A percentile compares a stretch with the other conserved stretches of the same genome.
Conservation (phyloP, 2,888 invertebrate species). For the Crematogaster levior region DNA sequence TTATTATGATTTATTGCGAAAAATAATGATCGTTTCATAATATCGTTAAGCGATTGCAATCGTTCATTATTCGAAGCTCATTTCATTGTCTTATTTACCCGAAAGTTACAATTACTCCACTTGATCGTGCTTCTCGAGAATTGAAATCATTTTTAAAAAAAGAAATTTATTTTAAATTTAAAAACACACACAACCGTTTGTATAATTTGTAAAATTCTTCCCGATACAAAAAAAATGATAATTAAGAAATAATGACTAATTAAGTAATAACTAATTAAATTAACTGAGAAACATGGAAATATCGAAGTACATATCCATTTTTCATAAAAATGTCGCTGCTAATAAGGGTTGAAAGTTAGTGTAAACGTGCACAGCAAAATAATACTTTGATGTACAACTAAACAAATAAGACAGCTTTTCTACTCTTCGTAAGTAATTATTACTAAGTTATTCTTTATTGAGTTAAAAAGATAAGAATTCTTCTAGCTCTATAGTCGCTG, state of each 20-base stretch:
- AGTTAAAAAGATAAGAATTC: background rate
- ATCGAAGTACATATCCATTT: slow-evolving; percentile 13
- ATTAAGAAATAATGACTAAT: background rate
- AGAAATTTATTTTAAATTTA: background rate
- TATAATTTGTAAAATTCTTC: slow-evolving; percentile 9
- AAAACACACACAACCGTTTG: background rate
- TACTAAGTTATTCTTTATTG: slow-evolving; percentile 8
- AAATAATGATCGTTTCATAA: background rate
- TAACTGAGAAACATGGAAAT: background rate
- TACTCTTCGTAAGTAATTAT: slow-evolving; percentile 25
- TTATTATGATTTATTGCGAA: background rate
- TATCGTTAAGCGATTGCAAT: background rate
- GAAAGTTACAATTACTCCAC: slow-evolving; percentile 19
- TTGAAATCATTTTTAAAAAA: background rate
- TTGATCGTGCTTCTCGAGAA: slow-evolving; percentile 19
- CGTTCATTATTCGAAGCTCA: background rate
- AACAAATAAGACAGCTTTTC: background rate
- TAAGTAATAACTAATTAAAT: slow-evolving; percentile 16
- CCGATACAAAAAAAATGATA: background rate
- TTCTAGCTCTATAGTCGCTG: background rate
- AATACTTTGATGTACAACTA: background rate
- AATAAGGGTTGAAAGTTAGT: background rate
- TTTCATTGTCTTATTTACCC: background rate
- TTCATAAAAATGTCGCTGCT: background rate
- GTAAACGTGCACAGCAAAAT: background rate